Evolutionary conservation across 2,888 invertebrate genomes (phyloP).

Genomic region (Drosophila macrospina): DNA sequence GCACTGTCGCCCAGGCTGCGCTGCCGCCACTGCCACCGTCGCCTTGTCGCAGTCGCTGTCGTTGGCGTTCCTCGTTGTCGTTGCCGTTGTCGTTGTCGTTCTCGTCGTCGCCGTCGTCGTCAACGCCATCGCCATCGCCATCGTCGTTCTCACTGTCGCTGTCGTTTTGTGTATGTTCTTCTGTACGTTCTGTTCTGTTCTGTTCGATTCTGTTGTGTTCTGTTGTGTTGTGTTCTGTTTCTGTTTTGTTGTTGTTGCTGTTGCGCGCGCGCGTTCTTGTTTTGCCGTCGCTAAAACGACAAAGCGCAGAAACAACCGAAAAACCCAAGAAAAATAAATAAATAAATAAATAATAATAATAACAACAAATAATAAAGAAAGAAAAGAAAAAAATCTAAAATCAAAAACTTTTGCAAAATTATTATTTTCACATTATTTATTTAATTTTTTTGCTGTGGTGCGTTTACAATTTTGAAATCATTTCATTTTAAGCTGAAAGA

Average conservation of each 20-base stretch:
- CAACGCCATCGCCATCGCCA: constrained; percentile 7
- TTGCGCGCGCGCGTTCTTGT: constrained; percentile 58
- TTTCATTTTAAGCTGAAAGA: too few relatives aligned
- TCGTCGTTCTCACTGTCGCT: constrained; percentile 27
- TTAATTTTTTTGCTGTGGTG: too few relatives aligned
- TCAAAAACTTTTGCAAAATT: too few relatives aligned
- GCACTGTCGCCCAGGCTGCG: constrained; percentile 45
- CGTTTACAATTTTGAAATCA: constrained; percentile 13
- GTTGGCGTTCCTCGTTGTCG: constrained; percentile 26
- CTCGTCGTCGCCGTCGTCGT: constrained; percentile 17
- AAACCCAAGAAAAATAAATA: constrained; percentile 8
- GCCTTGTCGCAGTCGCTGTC: constrained; percentile 19
- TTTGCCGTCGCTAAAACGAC: constrained; percentile 79
- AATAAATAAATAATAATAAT: constrained; percentile 3
- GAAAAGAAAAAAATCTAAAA: too few relatives aligned
- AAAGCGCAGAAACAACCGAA: constrained; percentile 1
- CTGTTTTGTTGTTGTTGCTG: constrained; percentile 47
- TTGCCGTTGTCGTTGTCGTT: constrained; percentile 28
- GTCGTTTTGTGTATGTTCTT: constrained; percentile 29
- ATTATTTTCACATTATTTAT: too few relatives aligned
- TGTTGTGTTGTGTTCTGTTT: constrained; percentile 41
- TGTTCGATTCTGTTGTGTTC: constrained; percentile 35
- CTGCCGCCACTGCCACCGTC: constrained; percentile 21
- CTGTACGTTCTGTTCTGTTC: constrained; percentile 39
- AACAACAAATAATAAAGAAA: not conserved